Percentiles rank a stretch among this genome's conserved stretches.
These are phyloP conservation scores for Pituophis catenifer DNA, from an alignment of 2,113 vertebrate species.

Conservation along the genomic window DNA sequence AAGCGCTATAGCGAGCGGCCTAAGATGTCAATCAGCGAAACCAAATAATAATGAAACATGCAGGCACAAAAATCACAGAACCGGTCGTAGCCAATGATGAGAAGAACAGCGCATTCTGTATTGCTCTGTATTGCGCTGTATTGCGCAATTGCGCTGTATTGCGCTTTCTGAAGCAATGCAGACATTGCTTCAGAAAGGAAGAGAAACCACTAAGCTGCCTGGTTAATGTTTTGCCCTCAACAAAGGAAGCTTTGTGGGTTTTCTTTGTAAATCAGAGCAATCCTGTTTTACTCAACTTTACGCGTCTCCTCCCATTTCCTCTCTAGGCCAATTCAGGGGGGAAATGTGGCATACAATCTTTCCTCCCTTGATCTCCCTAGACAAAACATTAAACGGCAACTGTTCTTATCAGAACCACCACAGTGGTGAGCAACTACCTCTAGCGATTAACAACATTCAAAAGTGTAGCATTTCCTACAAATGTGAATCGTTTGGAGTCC, in stretches of 20 bases:
- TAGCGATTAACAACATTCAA: not conserved
- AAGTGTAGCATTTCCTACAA: not conserved
- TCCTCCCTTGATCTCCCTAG: not conserved
- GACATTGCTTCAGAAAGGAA: not conserved
- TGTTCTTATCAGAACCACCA: not conserved
- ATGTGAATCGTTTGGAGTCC: not conserved
- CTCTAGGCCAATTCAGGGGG: not conserved
- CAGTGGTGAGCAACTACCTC: not conserved
- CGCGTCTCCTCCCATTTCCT: not conserved
- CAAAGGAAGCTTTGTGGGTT: not conserved
- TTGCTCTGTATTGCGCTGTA: too few species aligned
- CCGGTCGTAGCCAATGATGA: not conserved
- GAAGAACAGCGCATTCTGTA: not conserved
- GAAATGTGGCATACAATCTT: not conserved
- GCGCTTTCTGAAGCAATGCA: too few species aligned
- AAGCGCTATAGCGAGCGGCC: not conserved
- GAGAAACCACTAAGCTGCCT: not conserved
- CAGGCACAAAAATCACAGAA: not conserved
- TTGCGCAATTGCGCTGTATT: too few species aligned
- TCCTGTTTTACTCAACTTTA: not conserved
- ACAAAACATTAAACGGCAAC: not conserved
- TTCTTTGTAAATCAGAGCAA: not conserved
- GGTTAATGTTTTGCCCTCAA: not conserved
- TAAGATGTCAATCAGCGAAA: not conserved
- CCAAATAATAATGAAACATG: not conserved